phyloP scores from a whole-genome alignment of 2,888 invertebrate genomes.

The Lepeophtheirus nordmannii region DNA sequence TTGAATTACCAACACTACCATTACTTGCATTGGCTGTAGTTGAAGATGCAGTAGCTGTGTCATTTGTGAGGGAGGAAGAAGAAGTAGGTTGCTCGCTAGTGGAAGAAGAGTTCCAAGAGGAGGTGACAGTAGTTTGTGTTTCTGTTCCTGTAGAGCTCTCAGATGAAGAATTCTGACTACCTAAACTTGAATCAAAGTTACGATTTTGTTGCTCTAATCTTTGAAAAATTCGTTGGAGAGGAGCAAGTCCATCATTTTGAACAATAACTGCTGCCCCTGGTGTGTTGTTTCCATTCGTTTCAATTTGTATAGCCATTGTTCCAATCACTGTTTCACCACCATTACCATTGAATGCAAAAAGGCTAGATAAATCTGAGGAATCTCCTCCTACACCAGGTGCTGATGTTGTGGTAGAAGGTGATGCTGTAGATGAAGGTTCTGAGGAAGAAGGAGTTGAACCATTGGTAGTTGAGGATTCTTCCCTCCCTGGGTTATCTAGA shows the following conservation, averaged over 20 bases:
- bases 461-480: neutral
- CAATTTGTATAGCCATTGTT: neutral
- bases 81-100: too few species aligned
- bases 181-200: too few species aligned
- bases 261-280: neutral
- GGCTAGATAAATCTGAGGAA: conserved; percentile 1
- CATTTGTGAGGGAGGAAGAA: neutral
- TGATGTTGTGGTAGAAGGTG: neutral
- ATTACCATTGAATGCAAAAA: neutral
- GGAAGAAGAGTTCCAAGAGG: too few species aligned
- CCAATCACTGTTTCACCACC: conserved; percentile 7
- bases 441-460: neutral
- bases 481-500: conserved; percentile 36
- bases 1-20: neutral
- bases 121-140: neutral
- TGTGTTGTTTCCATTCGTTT: neutral
- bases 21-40: neutral
- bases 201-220: neutral
- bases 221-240: neutral
- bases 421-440: neutral
- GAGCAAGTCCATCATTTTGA: neutral
- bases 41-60: neutral
- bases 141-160: conserved; percentile 20
- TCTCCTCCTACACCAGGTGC: neutral
- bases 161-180: neutral